A percentile compares a stretch with the other conserved stretches of the same genome.
These are phyloP conservation scores for Eupithecia abbreviata DNA, from an alignment of 2,888 invertebrate genomes.

Conservation along the genomic window DNA sequence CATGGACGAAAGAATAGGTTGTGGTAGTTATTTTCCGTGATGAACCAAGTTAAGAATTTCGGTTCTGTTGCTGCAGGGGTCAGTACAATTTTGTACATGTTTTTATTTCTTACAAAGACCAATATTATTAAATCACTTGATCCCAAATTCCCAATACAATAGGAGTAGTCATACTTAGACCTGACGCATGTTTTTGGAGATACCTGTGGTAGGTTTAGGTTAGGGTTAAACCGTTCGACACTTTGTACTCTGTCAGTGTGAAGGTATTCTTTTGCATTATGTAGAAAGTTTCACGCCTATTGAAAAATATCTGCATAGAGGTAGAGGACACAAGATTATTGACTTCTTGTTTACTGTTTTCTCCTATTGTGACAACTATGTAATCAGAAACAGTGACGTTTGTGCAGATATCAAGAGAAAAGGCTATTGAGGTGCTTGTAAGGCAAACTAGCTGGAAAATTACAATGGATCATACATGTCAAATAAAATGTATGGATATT, in stretches of 20 bases:
- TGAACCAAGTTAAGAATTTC: neutral
- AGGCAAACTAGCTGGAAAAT: constrained; percentile 10
- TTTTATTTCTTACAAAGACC: neutral
- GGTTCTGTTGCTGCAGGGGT: neutral
- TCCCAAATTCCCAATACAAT: neutral
- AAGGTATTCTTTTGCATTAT: neutral
- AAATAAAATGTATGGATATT: neutral
- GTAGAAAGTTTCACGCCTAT: constrained; percentile 1
- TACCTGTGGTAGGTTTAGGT: neutral
- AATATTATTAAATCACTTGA: neutral
- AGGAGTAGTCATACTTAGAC: neutral
- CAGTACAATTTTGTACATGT: neutral
- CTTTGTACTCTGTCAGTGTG: neutral
- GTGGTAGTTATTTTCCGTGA: neutral
- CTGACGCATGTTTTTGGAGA: constrained; percentile 1
- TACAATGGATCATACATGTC: neutral
- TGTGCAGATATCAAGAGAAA: constrained; percentile 43
- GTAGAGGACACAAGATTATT: constrained; percentile 44
- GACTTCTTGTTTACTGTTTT: constrained; percentile 43
- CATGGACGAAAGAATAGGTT: neutral
- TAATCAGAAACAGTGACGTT: constrained; percentile 35
- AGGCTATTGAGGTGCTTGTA: constrained; percentile 35
- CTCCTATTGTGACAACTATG: constrained; percentile 28
- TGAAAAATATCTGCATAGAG: constrained; percentile 22
- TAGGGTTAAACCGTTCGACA: neutral